Percentiles rank a stretch among this genome's conserved stretches.
Conservation (phyloP, 2,797 vertebrate species). For the Macrochelys suwanniensis region DNA sequence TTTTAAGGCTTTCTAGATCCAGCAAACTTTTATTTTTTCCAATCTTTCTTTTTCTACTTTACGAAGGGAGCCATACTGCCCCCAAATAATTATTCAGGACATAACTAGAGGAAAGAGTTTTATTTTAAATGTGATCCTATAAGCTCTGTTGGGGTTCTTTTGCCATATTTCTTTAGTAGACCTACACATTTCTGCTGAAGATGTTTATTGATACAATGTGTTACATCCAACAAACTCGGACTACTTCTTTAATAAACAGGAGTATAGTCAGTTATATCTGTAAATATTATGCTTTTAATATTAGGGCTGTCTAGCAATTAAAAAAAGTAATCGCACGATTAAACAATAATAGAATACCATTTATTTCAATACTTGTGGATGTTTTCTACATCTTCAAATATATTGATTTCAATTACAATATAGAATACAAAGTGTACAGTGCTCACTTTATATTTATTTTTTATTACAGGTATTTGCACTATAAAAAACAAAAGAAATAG, state of each 20-base stretch:
- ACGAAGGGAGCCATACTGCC: not conserved
- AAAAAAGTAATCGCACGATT: too few species aligned
- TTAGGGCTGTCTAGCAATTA: too few species aligned
- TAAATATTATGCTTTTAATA: not conserved
- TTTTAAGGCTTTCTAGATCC: not conserved
- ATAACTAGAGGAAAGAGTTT: not conserved
- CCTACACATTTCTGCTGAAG: not conserved
- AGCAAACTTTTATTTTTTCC: not conserved
- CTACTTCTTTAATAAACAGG: not conserved
- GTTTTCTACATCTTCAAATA: too few species aligned
- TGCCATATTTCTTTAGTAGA: conserved; percentile 3
- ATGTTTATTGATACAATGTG: not conserved
- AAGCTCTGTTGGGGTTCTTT: not conserved
- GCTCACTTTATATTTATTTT: too few species aligned
- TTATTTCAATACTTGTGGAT: too few species aligned
- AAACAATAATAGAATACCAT: too few species aligned
- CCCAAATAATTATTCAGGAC: not conserved
- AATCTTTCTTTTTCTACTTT: not conserved
- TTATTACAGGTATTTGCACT: too few species aligned
- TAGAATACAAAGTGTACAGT: too few species aligned
- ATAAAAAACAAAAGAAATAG: too few species aligned
- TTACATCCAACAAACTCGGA: not conserved
- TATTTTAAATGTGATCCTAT: not conserved
- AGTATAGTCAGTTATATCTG: conserved; percentile 11
- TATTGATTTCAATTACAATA: too few species aligned